Base-by-base conservation (phyloP, 2,888 invertebrate genomes). In the Tenthredo livida region DNA sequence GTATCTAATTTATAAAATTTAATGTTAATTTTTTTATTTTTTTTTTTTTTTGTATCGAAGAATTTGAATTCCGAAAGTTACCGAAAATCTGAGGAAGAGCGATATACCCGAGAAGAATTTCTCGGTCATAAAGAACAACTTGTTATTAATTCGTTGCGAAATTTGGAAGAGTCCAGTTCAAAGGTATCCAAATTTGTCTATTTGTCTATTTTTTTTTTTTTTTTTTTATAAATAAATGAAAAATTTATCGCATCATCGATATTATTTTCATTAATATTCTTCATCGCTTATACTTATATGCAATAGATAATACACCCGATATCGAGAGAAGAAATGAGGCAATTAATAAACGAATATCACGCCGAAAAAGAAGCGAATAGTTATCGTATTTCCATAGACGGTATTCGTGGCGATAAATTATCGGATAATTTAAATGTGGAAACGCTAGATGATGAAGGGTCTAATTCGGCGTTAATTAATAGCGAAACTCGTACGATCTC, bases 241-340 rank as follows among this genome's bases (percentile, higher is more conserved):
- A n/a, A 17, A 70, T 29, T 29, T 12, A 29, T 2, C 33, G n/a
- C n/a, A 33, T 70, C 17, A 5, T 4, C n/a, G 12, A 43, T 70
- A 21, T 58, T 58, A 7, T 47, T 10, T 70, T 40, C 0, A 43
- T 9, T 10, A 21, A 15, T 47, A 29, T 21, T 78, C 7, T n/a
- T 78, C 7, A 6, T 37, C 2, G 3, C 2, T 29, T 33, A n/a
- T n/a, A n/a, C n/a, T n/a, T 12, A 61, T 2, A 61, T 12, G 25
- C 21, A 58, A 58, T 54, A 78, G 80, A 40, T 61, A 58, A 61
- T 80, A 80, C 7, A 61, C 50, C 80, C 80, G 80, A 61, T 80
- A 61, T 80, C 80, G 7, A 29, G 37, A 25, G 58, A 61, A n/a
- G 80, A 58, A 80, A 61, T 80, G 10, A 50, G 80, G 21, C 37